phyloP scores from a whole-genome alignment of 2,888 invertebrate species.

The Ceramica pisi region DNA sequence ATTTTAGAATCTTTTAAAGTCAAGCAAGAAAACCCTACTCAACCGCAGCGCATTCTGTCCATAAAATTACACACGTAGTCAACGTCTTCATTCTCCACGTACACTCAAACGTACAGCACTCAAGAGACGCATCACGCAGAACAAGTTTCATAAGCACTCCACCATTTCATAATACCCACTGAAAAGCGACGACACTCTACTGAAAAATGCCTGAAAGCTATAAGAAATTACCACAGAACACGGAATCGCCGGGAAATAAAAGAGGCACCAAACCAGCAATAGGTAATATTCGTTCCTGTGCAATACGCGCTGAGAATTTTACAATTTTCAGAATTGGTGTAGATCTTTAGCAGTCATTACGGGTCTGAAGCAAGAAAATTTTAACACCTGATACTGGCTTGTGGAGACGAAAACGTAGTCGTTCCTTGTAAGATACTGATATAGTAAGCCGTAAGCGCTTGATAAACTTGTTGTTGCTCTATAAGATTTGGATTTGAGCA shows the following conservation, averaged over 20 bases:
- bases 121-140: constrained; percentile 63
- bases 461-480: too few species aligned
- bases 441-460: too few species aligned
- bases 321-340: too few species aligned
- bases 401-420: too few species aligned
- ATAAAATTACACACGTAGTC: constrained; percentile 41
- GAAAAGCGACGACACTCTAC: constrained; percentile 40
- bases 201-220: constrained; percentile 59
- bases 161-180: constrained; percentile 61
- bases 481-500: too few species aligned
- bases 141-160: constrained; percentile 64
- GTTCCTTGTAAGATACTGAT: too few species aligned
- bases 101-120: constrained; percentile 62
- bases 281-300: too few species aligned
- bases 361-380: too few species aligned
- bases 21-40: constrained; percentile 8
- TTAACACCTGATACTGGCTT: too few species aligned
- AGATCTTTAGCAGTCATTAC: too few species aligned
- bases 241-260: not conserved
- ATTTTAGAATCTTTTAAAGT: not conserved
- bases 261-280: not conserved
- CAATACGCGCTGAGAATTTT: too few species aligned
- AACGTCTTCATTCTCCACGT: constrained; percentile 48
- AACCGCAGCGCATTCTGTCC: constrained; percentile 33
- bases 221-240: constrained; percentile 34